phyloP scores from a whole-genome alignment of 2,888 invertebrate species.

The Polydesmus complanatus region DNA sequence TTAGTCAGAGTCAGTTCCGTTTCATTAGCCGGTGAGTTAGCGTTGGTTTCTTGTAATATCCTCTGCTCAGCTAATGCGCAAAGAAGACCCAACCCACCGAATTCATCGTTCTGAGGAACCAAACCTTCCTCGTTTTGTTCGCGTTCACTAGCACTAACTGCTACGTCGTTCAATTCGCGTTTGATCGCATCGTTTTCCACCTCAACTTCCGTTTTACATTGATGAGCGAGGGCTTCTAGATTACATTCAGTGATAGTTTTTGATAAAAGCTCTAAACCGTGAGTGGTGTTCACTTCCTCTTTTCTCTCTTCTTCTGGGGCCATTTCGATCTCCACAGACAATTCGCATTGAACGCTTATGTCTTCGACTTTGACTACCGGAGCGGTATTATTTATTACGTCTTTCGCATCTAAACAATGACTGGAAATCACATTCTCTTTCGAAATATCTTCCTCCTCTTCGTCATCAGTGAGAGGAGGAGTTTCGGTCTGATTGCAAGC shows the following conservation, averaged over 20 bases:
- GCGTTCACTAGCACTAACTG: background rate
- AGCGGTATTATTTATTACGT: too few species aligned
- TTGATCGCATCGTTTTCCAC: constrained; percentile 12
- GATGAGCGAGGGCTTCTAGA: background rate
- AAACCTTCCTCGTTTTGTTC: constrained; percentile 19
- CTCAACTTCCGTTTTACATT: background rate
- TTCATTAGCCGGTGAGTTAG: background rate
- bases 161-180: background rate
- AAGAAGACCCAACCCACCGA: constrained; percentile 47
- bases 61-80: constrained; percentile 74
- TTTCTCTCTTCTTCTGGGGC: background rate
- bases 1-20: background rate
- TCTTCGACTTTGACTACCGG: constrained; percentile 10
- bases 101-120: background rate
- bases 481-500: constrained; percentile 73
- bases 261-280: constrained; percentile 61
- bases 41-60: constrained; percentile 50
- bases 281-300: constrained; percentile 13
- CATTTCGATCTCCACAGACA: constrained; percentile 3
- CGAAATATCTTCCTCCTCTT: background rate
- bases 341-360: constrained; percentile 12
- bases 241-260: constrained; percentile 62
- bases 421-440: background rate
- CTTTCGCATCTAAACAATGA: too few species aligned
- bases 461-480: constrained; percentile 46